Base-by-base conservation (phyloP, 2,888 invertebrate species). In the Cybosia mesomella region DNA sequence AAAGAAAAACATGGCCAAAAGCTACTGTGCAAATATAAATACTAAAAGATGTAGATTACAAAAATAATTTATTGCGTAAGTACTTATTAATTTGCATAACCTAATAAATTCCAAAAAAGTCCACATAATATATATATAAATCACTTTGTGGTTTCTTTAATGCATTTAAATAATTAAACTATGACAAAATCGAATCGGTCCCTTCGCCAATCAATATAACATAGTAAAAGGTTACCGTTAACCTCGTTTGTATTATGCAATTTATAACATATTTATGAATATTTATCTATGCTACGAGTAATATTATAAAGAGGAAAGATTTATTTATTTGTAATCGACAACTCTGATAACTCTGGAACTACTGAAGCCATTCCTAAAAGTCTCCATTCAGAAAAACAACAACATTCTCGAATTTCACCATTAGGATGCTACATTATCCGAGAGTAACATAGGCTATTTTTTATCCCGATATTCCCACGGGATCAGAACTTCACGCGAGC, bases 231-330 rank as follows among this genome's bases (percentile, higher is more conserved):
- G 68, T 49, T 65, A 49, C 18, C 57, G 3, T 58, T 59, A 36
- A 58, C 71, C 71, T 67, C 66, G 66, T 53, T 72, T 5, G 9
- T 32, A 39, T 76, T 67, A 77, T 49, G 63, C 28, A 77, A 79
- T 64, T 62, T 65, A 66, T 55, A 57, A 28, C 66, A 67, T 71
- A 74, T 75, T 74, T 71, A 72, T 66, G 28, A 67, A 64, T 64
- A 43, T 60, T 64, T 68, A 71, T 58, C n/a, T n/a, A n/a, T n/a
- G n/a, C n/a, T n/a, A n/a, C n/a, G n/a, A n/a, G n/a, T n/a, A n/a
- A n/a, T n/a, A n/a, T n/a, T n/a, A n/a, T n/a, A n/a, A n/a, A n/a
- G n/a, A n/a, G n/a, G n/a, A n/a, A n/a, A n/a, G n/a, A n/a, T n/a
- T n/a, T n/a, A n/a, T n/a, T n/a, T n/a, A n/a, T n/a, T n/a, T n/a